phyloP scores from a whole-genome alignment of 2,888 invertebrate genomes.

The Tachina lurida region DNA sequence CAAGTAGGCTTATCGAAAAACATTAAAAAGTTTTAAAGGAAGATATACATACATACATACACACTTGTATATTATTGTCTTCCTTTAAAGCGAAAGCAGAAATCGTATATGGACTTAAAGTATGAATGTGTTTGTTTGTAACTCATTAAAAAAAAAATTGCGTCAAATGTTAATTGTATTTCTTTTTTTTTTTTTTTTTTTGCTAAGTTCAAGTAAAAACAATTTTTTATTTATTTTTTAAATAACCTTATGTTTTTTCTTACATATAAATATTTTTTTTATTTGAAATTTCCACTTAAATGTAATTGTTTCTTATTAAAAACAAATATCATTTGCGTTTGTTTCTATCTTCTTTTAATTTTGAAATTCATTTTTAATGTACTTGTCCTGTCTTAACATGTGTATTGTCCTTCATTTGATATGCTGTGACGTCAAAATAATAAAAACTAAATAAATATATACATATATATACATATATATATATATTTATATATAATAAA shows the following conservation, averaged over 20 bases:
- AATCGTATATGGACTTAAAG: conserved; percentile 67
- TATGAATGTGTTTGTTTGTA: conserved; percentile 74
- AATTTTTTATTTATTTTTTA: conserved; percentile 51
- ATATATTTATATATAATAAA: conserved; percentile 67
- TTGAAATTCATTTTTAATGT: conserved; percentile 69
- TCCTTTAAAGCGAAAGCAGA: conserved; percentile 2
- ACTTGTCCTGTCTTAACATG: conserved; percentile 73
- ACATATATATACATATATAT: conserved; percentile 41
- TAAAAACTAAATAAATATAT: conserved; percentile 45
- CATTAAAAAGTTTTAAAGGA: conserved; percentile 10
- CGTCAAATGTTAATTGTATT: conserved; percentile 78
- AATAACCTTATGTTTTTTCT: conserved; percentile 22
- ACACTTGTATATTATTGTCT: neutral
- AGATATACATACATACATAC: neutral
- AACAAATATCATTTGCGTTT: conserved; percentile 60
- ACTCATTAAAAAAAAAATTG: conserved; percentile 55
- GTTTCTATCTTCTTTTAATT: conserved; percentile 70
- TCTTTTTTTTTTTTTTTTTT: conserved; percentile 68
- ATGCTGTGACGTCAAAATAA: conserved; percentile 65
- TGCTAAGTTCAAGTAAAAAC: neutral
- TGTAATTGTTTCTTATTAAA: conserved; percentile 79
- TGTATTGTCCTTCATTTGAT: conserved; percentile 73
- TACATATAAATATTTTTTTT: conserved; percentile 9
- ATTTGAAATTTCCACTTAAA: conserved; percentile 50
- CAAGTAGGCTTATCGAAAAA: conserved; percentile 29